phyloP scores from a whole-genome alignment of 2,113 vertebrate species.

The Malurus cyaneus region DNA sequence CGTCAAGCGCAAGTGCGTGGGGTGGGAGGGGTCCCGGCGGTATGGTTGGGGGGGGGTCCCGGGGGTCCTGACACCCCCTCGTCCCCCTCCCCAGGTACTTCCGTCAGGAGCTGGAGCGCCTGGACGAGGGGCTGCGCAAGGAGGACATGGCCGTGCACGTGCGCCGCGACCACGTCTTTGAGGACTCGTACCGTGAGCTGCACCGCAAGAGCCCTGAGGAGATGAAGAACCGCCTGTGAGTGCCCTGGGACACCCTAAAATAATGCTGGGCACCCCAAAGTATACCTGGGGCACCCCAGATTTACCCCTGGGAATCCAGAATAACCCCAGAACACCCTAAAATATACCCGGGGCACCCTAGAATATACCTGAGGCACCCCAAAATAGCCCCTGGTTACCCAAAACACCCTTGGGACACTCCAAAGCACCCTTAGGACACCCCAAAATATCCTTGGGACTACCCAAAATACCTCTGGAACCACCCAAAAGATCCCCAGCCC shows the following conservation, averaged over 20 bases:
- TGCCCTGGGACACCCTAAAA: too few relatives aligned
- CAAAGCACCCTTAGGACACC: too few relatives aligned
- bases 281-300: fast-evolving
- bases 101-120: constrained; percentile 90
- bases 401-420: too few relatives aligned
- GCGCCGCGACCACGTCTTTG: constrained; percentile 82
- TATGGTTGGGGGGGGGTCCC: not conserved
- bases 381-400: not conserved
- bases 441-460: too few relatives aligned
- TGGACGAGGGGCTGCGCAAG: constrained; percentile 79
- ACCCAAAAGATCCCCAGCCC: too few relatives aligned
- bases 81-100: constrained; percentile 80
- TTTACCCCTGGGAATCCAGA: not conserved
- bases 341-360: too few relatives aligned
- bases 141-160: not conserved
- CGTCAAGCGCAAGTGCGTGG: constrained; percentile 83
- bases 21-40: too few relatives aligned
- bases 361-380: too few relatives aligned
- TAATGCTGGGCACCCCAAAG: not conserved
- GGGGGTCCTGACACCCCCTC: too few relatives aligned
- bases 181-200: constrained; percentile 92
- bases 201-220: constrained; percentile 95
- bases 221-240: constrained; percentile 96
- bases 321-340: too few relatives aligned
- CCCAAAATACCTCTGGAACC: too few relatives aligned